Evolutionary conservation across 2,113 vertebrate genomes (phyloP), one percentile per base, ranked within the genome.

Genomic region (Phalacrocorax pelagicus): DNA sequence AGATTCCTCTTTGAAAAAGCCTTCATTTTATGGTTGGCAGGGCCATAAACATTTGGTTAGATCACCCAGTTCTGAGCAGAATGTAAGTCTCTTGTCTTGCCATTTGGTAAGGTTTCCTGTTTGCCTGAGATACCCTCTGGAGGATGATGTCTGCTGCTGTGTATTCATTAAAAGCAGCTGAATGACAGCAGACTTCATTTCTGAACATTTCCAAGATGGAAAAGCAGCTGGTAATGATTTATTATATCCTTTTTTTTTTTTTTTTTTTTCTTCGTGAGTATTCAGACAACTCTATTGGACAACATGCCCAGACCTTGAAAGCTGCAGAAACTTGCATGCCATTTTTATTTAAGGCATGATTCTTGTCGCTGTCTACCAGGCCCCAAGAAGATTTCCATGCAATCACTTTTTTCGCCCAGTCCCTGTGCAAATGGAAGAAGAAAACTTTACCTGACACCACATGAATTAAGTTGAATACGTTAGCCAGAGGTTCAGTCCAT

Each of bases 401-500:
- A 85, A 36, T 17, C 12, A 27, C 30, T 10, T 40, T 38, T 47
- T 47, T 52, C 27, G 52, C 6, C 10, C 42, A 42, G 12, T 29
- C 4, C 34, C 32, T 21, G 1, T 57, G 47, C 21, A 62, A 87
- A 51, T 12, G 38, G 24, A 67, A 79, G 42, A 88, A 80, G 62
- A 82, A 72, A 88, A 9, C 2, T 66, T 97, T 98, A 98, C 98
- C 98, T 97, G 98, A 98, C 4, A 98, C 90, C 73, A 98, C 98
- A 2, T 98, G 98, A 93, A 98, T 96, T 81, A 98, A 87, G 84
- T 98, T 98, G 95, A 98, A 98, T 19, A 82, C 93, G 7, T 97
- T 95, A 84, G 98, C 98, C 63, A 98, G 86, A 54, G 98, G 92
- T 78, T 98, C 98, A 10, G 98, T 98, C 98, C 98, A 98, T 46